Evolutionary conservation across 1,140 invertebrate species (phyloP), one percentile per base, ranked within the genome.

Genomic region (Drosophila ogumai): DNA sequence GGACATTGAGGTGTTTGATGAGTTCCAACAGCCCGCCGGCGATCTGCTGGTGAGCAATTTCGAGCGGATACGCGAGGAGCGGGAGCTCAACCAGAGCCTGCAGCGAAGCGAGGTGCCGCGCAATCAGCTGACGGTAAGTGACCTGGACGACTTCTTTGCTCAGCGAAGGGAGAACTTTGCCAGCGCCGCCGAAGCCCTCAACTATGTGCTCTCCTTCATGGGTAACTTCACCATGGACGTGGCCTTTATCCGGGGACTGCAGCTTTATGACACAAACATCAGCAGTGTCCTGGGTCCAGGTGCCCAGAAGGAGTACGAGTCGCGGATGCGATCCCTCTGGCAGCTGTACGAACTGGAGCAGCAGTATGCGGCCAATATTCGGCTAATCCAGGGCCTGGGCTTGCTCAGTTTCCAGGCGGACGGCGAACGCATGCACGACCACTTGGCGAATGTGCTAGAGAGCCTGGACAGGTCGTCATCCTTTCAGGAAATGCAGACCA

Each of bases 1-100:
- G 1, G 91, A 92, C 52, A 91, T 92, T 32, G 82, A 92, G 43
- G 91, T 92, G 6, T 90, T 90, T 36, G 91, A 92, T 57, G 91
- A 92, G 28, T 76, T 76, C 28, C 80, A 86, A 13, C 91, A 92
- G 54, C 87, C 87, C 3, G 91, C 87, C 3, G 91, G 66, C 10
- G 87, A 92, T 57, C 22, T 78, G 43, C 46, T 92, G 9, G 75
- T 92, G 0, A 61, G 82, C 28, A 91, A 86, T 38, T 92, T 92
- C 50, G 91, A 92, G 44, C 81, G 82, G 3, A 80, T 92, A 49
- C 82, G 86, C 17, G 76, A 81, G 56, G 91, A 91, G 61, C 86
- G 86, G 2, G 85, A 90, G 57, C 25, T 58, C 1, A 90, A 81
- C 57, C 55, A 58, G 17, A 81, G 81, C 0, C n/a, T 54, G 6